These are phyloP conservation scores for Peromyscus maniculatus DNA, from an alignment of 2,113 vertebrate genomes.

Conservation along the genomic window DNA sequence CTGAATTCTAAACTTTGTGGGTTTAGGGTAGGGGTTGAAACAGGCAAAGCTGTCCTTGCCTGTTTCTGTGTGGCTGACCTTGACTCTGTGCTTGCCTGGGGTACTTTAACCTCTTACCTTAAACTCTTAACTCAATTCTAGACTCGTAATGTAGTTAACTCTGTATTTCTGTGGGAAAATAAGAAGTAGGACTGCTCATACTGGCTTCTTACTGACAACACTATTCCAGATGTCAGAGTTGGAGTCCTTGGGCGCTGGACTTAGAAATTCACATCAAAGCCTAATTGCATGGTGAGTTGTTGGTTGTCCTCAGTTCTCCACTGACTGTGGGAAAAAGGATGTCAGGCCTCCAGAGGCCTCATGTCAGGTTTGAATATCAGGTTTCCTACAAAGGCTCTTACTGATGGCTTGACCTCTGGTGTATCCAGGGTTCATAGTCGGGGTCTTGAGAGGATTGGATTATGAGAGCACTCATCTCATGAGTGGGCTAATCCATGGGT, in stretches of 20 bases:
- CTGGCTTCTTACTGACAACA: neutral
- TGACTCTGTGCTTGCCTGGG: neutral
- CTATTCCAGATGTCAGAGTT: neutral
- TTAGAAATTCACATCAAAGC: neutral
- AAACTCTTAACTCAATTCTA: neutral
- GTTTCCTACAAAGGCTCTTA: neutral
- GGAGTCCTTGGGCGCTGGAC: too few relatives aligned
- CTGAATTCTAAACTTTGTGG: neutral
- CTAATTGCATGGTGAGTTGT: neutral
- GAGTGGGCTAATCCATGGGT: neutral
- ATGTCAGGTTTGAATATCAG: neutral
- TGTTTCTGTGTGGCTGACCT: neutral
- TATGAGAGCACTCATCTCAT: neutral
- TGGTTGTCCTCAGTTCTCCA: neutral
- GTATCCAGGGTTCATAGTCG: neutral
- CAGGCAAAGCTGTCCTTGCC: neutral
- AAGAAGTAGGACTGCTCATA: neutral
- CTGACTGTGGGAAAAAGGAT: neutral
- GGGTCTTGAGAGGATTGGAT: neutral
- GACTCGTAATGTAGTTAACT: neutral
- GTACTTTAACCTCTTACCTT: neutral
- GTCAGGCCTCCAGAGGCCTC: neutral
- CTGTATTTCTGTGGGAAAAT: neutral
- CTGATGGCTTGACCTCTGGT: neutral
- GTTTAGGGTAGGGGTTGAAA: neutral